Conservation (phyloP, 1,140 invertebrate genomes). For the Sinella curviseta region DNA sequence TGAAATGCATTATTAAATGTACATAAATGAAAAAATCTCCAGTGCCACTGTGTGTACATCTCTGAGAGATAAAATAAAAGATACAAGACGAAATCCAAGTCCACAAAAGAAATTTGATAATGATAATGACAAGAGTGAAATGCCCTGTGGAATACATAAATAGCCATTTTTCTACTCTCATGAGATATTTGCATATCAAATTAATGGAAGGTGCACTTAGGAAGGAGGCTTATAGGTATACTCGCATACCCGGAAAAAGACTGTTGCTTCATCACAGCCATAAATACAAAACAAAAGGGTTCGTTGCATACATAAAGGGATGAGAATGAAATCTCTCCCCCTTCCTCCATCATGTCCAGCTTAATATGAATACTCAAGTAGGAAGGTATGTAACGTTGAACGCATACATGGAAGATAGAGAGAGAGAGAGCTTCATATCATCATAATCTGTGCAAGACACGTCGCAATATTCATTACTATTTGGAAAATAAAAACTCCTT, state of each 20-base stretch:
- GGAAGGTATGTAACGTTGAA: neutral
- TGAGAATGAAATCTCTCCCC: slow-evolving; percentile 1
- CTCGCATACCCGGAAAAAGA: slow-evolving; percentile 4
- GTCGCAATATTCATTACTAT: neutral
- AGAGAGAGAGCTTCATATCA: neutral
- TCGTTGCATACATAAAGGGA: slow-evolving; percentile 20
- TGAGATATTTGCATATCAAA: slow-evolving; percentile 22
- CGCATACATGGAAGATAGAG: neutral
- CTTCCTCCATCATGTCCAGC: slow-evolving; percentile 15
- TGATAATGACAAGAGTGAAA: slow-evolving; percentile 11
- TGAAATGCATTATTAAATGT: neutral
- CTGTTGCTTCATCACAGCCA: slow-evolving; percentile 11
- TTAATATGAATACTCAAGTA: neutral
- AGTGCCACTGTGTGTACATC: neutral
- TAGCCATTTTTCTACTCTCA: slow-evolving; percentile 14
- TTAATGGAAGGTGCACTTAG: neutral
- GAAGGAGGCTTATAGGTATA: neutral
- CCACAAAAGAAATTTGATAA: slow-evolving; percentile 14
- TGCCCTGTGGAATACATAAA: slow-evolving; percentile 25
- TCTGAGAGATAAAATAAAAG: slow-evolving; percentile 18
- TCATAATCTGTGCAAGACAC: neutral
- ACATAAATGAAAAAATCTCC: neutral
- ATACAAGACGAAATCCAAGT: slow-evolving; percentile 18
- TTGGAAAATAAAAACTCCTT: slow-evolving; percentile 9
- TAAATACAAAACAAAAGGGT: slow-evolving; percentile 16